phyloP scores from a whole-genome alignment of 2,113 vertebrate genomes.

The Onychostoma macrolepis region DNA sequence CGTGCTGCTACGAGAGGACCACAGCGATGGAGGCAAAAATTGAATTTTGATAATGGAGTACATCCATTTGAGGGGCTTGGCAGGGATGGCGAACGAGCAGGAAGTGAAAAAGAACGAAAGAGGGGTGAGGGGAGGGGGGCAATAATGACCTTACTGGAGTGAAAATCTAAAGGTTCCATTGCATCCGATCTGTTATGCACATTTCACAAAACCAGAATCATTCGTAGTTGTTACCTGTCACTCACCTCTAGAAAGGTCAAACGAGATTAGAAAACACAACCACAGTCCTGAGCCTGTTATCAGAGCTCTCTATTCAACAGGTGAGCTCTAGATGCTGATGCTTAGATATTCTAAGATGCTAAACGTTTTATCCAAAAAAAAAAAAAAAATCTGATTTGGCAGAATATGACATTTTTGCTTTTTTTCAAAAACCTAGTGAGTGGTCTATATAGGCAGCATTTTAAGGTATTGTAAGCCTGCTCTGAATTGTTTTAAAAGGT shows the following conservation, averaged over 20 bases:
- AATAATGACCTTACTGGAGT: constrained; percentile 39
- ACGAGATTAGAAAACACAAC: constrained; percentile 12
- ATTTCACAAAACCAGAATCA: constrained; percentile 5
- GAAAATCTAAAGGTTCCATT: constrained; percentile 19
- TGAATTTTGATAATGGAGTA: constrained; percentile 60
- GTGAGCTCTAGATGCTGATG: not conserved
- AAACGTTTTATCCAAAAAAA: not conserved
- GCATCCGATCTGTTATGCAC: constrained; percentile 36
- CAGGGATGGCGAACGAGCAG: constrained; percentile 27
- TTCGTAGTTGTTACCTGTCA: not conserved
- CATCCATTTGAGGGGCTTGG: constrained; percentile 53
- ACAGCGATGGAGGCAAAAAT: constrained; percentile 50
- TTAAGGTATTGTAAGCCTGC: not conserved
- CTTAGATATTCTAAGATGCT: not conserved
- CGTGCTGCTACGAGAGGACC: not conserved
- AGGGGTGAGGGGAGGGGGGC: not conserved
- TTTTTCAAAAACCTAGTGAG: not conserved
- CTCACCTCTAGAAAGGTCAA: constrained; percentile 18
- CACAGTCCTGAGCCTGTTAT: not conserved
- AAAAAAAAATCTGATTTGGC: not conserved
- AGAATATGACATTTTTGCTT: not conserved
- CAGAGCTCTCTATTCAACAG: constrained; percentile 7
- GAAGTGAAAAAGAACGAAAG: constrained; percentile 14
- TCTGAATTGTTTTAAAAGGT: not conserved
- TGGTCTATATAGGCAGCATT: not conserved